These are phyloP conservation scores for Acrocyrtus sp. DNA, from an alignment of 2,888 invertebrate species.

Conservation along the genomic window DNA sequence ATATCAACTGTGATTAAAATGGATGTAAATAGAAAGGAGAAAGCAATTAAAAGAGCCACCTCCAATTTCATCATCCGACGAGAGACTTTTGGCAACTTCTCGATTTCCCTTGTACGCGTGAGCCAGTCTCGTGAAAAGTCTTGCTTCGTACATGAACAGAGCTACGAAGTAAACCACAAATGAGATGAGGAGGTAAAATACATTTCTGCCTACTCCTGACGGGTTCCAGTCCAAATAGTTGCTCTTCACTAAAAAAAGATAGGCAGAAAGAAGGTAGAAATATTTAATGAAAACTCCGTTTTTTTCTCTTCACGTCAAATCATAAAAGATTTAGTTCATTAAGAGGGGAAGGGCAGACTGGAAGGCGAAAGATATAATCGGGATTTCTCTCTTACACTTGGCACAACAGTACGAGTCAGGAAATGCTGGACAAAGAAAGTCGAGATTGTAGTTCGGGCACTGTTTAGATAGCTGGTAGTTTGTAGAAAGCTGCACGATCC, in stretches of 20 bases:
- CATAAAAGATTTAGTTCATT: no score
- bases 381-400: conserved; percentile 36
- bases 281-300: no score
- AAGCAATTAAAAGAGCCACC: conserved; percentile 6
- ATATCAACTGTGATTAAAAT: background rate
- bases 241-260: conserved; percentile 67
- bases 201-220: conserved; percentile 77
- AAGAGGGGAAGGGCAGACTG: no score
- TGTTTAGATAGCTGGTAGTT: conserved; percentile 66
- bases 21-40: background rate
- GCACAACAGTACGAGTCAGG: conserved; percentile 46
- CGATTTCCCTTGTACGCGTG: conserved; percentile 64
- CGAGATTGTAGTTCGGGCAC: conserved; percentile 64
- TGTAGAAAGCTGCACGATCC: conserved; percentile 67
- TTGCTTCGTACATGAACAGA: conserved; percentile 68
- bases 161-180: conserved; percentile 70
- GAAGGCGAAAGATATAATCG: no score
- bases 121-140: conserved; percentile 63
- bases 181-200: conserved; percentile 70
- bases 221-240: conserved; percentile 72
- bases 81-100: conserved; percentile 16
- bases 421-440: conserved; percentile 48
- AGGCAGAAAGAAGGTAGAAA: background rate
- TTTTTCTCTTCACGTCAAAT: no score
- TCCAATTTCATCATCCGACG: conserved; percentile 28